phyloP scores from a whole-genome alignment of 2,797 vertebrate genomes.

The Phataginus tricuspis region DNA sequence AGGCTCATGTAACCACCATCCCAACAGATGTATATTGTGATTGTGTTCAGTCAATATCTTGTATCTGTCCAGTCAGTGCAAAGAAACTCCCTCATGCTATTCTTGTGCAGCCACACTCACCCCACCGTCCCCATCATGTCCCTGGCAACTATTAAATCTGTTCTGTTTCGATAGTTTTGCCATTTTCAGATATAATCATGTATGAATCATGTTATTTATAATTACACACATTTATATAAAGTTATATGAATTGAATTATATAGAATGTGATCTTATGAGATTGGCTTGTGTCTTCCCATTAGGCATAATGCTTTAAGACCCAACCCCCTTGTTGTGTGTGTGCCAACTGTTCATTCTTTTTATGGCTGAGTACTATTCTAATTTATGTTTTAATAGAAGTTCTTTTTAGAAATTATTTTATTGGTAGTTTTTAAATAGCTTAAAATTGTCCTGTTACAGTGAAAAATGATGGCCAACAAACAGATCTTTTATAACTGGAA shows the following conservation, averaged over 20 bases:
- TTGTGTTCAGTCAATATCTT: neutral
- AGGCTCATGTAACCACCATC: neutral
- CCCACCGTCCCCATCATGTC: neutral
- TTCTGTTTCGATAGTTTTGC: neutral
- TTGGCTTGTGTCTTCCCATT: neutral
- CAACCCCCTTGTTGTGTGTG: neutral
- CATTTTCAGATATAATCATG: neutral
- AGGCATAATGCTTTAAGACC: neutral
- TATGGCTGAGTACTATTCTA: neutral
- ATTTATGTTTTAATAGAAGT: neutral
- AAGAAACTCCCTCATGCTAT: neutral
- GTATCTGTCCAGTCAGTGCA: neutral
- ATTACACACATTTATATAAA: neutral
- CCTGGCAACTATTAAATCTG: neutral
- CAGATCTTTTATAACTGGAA: neutral
- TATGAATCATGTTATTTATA: neutral
- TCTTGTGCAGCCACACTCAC: too few relatives aligned
- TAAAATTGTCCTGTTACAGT: neutral
- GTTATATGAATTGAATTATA: neutral
- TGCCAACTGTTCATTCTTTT: neutral
- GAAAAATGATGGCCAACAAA: neutral
- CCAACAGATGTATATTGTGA: neutral
- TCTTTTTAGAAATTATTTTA: neutral
- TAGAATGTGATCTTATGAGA: neutral
- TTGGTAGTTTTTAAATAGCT: neutral